A percentile compares a stretch with the other conserved stretches of the same genome.
Evolutionary conservation across 2,888 invertebrate species (phyloP).

Genomic region (Meteorus colon): DNA sequence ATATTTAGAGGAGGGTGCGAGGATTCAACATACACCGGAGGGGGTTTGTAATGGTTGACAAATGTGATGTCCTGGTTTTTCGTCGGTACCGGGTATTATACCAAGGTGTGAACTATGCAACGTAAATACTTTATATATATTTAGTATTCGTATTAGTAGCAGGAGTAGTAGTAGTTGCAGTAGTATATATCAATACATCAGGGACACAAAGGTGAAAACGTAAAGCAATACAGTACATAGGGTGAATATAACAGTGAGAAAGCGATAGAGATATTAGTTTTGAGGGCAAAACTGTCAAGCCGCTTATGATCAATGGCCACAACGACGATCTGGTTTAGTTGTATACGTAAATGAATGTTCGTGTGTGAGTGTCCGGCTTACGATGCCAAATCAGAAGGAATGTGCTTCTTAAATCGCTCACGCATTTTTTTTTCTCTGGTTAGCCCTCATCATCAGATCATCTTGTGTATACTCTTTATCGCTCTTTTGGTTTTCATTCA

Average conservation of each 20-base stretch:
- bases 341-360: neutral
- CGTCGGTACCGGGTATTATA: constrained; percentile 35
- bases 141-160: neutral
- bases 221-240: neutral
- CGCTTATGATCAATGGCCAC: constrained; percentile 69
- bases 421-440: constrained; percentile 39
- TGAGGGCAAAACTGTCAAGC: constrained; percentile 55
- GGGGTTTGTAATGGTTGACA: constrained; percentile 43
- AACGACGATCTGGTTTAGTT: constrained; percentile 18
- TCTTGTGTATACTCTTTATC: constrained; percentile 23
- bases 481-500: constrained; percentile 8
- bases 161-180: neutral
- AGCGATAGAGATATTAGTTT: constrained; percentile 4
- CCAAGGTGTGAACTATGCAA: constrained; percentile 37
- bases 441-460: constrained; percentile 7
- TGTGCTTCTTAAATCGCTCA: constrained; percentile 53
- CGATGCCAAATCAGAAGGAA: constrained; percentile 56
- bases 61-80: constrained; percentile 32
- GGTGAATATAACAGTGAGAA: constrained; percentile 11
- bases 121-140: constrained; percentile 10
- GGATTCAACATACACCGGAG: constrained; percentile 27
- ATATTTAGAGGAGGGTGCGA: constrained; percentile 4
- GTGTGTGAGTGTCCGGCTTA: constrained; percentile 48
- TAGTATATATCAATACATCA: constrained; percentile 3
- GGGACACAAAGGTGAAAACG: constrained; percentile 9